Percentiles rank a stretch among this genome's conserved stretches.
Evolutionary conservation across 2,113 vertebrate genomes (phyloP).

Genomic region (Coreoperca whiteheadi): DNA sequence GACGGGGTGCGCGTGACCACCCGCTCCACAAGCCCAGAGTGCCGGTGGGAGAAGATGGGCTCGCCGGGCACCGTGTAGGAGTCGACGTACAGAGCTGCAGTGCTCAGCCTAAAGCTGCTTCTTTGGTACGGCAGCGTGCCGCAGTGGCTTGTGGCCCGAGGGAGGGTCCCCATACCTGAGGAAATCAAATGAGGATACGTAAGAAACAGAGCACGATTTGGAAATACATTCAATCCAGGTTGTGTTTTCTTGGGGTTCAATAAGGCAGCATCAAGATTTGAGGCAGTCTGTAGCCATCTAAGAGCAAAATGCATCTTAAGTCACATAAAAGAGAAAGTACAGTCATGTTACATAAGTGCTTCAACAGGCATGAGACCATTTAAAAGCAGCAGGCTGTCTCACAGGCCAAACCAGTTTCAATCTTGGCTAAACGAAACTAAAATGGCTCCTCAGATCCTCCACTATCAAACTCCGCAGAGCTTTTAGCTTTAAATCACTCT

Average conservation of each 20-base stretch:
- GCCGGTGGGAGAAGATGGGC: constrained; percentile 80
- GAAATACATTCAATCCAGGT: neutral
- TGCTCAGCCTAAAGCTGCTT: constrained; percentile 89
- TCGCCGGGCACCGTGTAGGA: constrained; percentile 88
- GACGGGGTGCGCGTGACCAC: constrained; percentile 92
- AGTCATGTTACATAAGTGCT: neutral
- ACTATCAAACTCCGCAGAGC: constrained; percentile 36
- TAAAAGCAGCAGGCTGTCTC: constrained; percentile 16
- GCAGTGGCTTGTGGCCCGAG: constrained; percentile 92
- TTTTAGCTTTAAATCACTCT: constrained; percentile 52
- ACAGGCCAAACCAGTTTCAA: constrained; percentile 25
- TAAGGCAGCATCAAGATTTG: too few relatives aligned
- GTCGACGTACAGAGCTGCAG: constrained; percentile 89
- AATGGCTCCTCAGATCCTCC: constrained; percentile 47
- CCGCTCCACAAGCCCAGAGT: constrained; percentile 84
- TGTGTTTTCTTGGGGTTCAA: neutral
- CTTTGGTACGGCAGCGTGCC: constrained; percentile 95
- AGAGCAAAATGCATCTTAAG: neutral
- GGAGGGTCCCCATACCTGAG: constrained; percentile 85
- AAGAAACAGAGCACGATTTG: neutral
- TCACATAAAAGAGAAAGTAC: neutral
- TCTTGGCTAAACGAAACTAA: constrained; percentile 36
- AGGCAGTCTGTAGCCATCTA: neutral
- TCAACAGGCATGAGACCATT: neutral
- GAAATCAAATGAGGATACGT: neutral